Base-by-base conservation (phyloP, 1,140 invertebrate species). In the Dendrolimus punctatus region DNA sequence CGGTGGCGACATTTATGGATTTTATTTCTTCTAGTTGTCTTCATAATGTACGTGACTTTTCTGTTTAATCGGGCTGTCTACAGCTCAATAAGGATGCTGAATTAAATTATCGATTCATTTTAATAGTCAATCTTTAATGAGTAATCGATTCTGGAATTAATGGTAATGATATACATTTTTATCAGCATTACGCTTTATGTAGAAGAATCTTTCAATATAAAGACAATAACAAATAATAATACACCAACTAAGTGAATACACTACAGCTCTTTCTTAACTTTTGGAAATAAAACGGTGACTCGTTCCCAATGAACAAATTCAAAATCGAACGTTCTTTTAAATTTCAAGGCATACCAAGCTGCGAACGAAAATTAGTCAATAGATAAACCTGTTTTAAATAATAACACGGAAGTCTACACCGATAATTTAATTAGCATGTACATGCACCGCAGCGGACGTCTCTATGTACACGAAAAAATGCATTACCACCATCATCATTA, bases 361-460 rank as follows among this genome's bases (percentile, higher is more conserved):
- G 23, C 23, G 23, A 23, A 23, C 23, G 23, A 23, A 23, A 23
- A 23, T 23, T 23, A 23, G 23, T 23, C 23, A 23, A 23, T 40
- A 49, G 49, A 59, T 59, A 73, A 72, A 69, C 66, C 58, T 58
- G 65, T 76, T 78, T 73, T 66, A 62, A 73, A 76, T 68, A 71
- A 73, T 76, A 68, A 73, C 66, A 63, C 73, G 75, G 79, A 82
- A 76, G 76, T 82, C 66, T 68, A 68, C 66, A 75, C 64, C 71
- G 79, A 79, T 82, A 80, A 85, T 85, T 83, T 75, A 67, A 85
- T 85, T 85, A 83, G 62, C 80, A 64, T 73, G 45, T 64, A 23
- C 23, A 23, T 23, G 58, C 71, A 75, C 67, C 68, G 69, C 73
- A 66, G 67, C 73, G 70, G 70, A 64, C 65, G 60, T 80, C 70